Evolutionary conservation across 2,888 invertebrate genomes (phyloP), one percentile per base, ranked within the genome.

Genomic region (Carabus problematicus): DNA sequence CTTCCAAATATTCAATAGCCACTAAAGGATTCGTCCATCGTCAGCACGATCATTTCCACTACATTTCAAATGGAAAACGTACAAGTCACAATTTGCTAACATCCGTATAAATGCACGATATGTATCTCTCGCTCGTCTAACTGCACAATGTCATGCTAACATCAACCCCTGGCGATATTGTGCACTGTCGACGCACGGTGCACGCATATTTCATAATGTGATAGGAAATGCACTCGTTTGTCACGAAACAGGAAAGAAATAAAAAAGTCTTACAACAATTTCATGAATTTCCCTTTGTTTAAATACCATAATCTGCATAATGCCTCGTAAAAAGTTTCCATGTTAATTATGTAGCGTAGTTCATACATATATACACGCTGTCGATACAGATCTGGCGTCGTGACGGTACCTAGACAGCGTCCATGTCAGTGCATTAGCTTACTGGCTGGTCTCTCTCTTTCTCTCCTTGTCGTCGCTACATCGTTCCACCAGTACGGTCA

Each of bases 291-390:
- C 42, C 14, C 64, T 64, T 64, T 64, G 64, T 64, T 56, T 56
- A 52, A 55, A 55, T 56, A 64, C 56, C 64, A 64, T 64, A 64
- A 64, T 64, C 64, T 64, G 56, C 64, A 29, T 61, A 61, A 61
- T 61, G 56, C 43, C 14, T 49, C 56, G 12, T 43, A 55, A 64
- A 64, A 64, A 64, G 16, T 40, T 64, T 56, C 56, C 64, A 64
- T 56, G 64, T 64, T 64, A 64, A 64, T 64, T 64, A 64, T 29
- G 47, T 45, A 12, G 14, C 42, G 43, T 55, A 52, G 19, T 52
- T 14, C 52, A 8, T 49, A 49, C 29, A 29, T 29, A 29, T 6
- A 29, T 29, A 29, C 29, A 29, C 6, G 29, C 29, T 29, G 9
- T 52, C 52, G 52, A 52, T 52, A 52, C 14, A 8, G 52, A 52